Evolutionary conservation across 1,140 invertebrate species (phyloP).

Genomic region (Philotrypesis tridentata): DNA sequence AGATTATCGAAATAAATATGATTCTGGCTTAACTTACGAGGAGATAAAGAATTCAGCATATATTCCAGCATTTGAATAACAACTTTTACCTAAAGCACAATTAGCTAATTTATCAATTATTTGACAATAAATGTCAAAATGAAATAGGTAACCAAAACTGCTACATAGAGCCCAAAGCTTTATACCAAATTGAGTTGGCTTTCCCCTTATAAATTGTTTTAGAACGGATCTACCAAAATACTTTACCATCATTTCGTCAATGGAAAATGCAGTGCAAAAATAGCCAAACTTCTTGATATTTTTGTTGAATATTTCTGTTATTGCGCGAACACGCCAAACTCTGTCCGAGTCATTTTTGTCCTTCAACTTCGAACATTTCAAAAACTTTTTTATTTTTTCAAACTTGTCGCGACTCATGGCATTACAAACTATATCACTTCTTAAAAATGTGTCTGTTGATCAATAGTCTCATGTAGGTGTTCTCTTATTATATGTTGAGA

Average conservation of each 20-base stretch:
- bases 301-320: neutral
- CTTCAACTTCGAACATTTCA: constrained; percentile 22
- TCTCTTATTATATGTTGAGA: constrained; percentile 19
- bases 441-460: constrained; percentile 40
- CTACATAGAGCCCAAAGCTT: no score
- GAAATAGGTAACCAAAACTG: no score
- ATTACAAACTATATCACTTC: constrained; percentile 21
- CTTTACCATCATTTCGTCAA: no score
- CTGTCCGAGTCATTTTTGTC: neutral
- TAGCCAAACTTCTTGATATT: neutral
- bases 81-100: no score
- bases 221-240: no score
- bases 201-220: no score
- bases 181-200: no score
- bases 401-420: constrained; percentile 48
- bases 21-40: no score
- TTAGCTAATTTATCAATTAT: no score
- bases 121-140: neutral
- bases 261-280: constrained; percentile 6
- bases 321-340: constrained; percentile 1
- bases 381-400: constrained; percentile 29
- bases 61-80: no score
- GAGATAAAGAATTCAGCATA: no score
- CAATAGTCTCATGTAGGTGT: constrained; percentile 51
- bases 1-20: no score